These are phyloP conservation scores for Hirtodrosophila confusa DNA, from an alignment of 2,888 invertebrate genomes.

Conservation along the genomic window DNA sequence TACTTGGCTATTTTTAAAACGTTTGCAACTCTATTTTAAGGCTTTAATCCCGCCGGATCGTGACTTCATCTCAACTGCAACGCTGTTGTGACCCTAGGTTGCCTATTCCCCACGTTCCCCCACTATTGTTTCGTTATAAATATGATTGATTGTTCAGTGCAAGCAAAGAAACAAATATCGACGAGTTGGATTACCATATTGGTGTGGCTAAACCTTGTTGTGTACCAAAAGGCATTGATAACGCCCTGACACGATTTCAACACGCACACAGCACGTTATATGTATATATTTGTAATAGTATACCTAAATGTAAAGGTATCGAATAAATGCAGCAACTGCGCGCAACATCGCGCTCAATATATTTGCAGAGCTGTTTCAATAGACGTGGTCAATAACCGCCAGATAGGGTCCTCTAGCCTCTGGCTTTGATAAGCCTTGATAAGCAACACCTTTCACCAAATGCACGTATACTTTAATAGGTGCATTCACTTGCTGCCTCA, in stretches of 20 bases:
- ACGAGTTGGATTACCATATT: conserved; percentile 1
- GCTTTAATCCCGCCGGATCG: background rate
- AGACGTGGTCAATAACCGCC: conserved; percentile 37
- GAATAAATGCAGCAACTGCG: conserved; percentile 20
- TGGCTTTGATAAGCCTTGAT: conserved; percentile 17
- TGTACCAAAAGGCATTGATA: too few species aligned
- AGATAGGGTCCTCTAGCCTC: conserved; percentile 10
- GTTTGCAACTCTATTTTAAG: conserved; percentile 22
- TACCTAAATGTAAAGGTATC: conserved; percentile 3
- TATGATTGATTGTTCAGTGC: too few species aligned
- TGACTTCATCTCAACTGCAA: too few species aligned
- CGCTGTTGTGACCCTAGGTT: conserved; percentile 4
- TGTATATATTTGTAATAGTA: background rate
- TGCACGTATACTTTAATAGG: conserved; percentile 47
- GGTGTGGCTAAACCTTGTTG: conserved; percentile 11
- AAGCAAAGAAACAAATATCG: background rate
- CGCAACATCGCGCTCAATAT: conserved; percentile 13
- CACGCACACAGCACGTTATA: background rate
- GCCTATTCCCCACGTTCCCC: background rate
- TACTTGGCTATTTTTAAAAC: conserved; percentile 40
- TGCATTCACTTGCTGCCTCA: conserved; percentile 52
- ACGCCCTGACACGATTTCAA: conserved; percentile 11
- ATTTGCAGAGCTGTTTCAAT: conserved; percentile 3
- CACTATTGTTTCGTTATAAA: too few species aligned
- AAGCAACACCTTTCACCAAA: conserved; percentile 38